A percentile compares a stretch with the other conserved stretches of the same genome.
Conservation (phyloP, 2,888 invertebrate species). For the Sarcophaga variegata region DNA sequence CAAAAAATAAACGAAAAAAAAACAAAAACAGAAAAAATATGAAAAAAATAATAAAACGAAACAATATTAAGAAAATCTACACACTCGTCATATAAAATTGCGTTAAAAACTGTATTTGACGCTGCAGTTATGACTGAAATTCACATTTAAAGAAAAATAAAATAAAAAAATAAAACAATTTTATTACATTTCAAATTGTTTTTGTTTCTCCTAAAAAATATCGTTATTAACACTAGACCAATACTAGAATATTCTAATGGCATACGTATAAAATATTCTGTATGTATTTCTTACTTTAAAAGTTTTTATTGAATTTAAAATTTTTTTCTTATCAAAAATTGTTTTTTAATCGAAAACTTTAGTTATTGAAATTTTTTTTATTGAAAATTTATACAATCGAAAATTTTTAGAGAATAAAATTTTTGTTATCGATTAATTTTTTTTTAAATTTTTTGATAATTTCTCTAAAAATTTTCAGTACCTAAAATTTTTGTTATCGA, state of each 20-base stretch:
- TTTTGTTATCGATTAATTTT: no score
- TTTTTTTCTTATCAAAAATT: no score
- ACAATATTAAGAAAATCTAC: slow-evolving; percentile 14
- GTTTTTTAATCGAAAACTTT: no score
- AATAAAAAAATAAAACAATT: slow-evolving; percentile 27
- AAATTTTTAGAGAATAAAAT: no score
- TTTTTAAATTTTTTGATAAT: no score
- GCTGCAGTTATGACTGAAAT: slow-evolving; percentile 47
- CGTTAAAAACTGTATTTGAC: slow-evolving; percentile 58
- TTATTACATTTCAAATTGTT: slow-evolving; percentile 12
- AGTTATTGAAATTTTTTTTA: no score
- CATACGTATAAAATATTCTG: no score
- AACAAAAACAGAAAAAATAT: background rate
- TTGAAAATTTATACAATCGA: no score
- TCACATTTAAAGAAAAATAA: slow-evolving; percentile 26
- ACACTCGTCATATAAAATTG: slow-evolving; percentile 57
- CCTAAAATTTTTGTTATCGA: background rate
- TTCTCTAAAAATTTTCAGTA: no score
- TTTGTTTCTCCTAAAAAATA: slow-evolving; percentile 26
- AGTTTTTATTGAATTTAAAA: no score
- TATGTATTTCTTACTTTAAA: no score
- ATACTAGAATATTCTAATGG: no score
- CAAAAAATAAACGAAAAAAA: slow-evolving; percentile 31
- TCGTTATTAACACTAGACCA: slow-evolving; percentile 36
- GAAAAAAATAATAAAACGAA: slow-evolving; percentile 25